Percentiles rank a stretch among this genome's conserved stretches.
These are phyloP conservation scores for Darevskia nairensis DNA, from an alignment of 2,797 vertebrate species.

Conservation along the genomic window DNA sequence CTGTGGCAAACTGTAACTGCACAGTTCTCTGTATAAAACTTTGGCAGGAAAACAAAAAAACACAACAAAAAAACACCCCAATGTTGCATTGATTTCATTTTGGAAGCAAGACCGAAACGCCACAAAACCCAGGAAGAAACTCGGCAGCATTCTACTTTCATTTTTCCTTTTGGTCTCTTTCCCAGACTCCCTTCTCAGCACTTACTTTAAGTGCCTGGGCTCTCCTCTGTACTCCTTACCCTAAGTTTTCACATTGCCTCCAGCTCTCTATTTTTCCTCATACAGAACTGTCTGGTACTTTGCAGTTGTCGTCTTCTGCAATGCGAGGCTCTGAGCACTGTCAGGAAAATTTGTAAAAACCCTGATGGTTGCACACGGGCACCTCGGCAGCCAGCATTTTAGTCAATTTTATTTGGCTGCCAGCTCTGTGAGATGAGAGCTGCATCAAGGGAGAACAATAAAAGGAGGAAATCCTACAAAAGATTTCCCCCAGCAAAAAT, in stretches of 20 bases:
- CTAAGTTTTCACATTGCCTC: conserved; percentile 52
- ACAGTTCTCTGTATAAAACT: not conserved
- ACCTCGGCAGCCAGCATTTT: conserved; percentile 48
- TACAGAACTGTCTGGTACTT: conserved; percentile 48
- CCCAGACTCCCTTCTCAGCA: conserved; percentile 12
- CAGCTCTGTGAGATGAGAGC: conserved; percentile 57
- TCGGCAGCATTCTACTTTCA: not conserved
- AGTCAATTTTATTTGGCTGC: conserved; percentile 67
- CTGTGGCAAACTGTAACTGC: not conserved
- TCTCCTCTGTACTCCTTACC: conserved; percentile 37
- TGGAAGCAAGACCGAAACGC: no score
- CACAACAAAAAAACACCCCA: no score
- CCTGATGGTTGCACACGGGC: conserved; percentile 43
- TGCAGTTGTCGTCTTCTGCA: conserved; percentile 13
- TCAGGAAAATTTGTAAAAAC: conserved; percentile 56
- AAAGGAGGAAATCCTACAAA: conserved; percentile 56
- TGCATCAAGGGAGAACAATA: conserved; percentile 65
- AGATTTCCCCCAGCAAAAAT: conserved; percentile 60
- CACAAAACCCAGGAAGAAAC: no score
- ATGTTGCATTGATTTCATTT: no score
- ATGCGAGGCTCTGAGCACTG: conserved; percentile 24
- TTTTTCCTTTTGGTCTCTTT: not conserved
- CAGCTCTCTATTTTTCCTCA: conserved; percentile 44
- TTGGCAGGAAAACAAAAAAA: no score
- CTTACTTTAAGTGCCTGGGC: not conserved